Base-by-base conservation (phyloP, 1,140 invertebrate species). In the Aphis gossypii region DNA sequence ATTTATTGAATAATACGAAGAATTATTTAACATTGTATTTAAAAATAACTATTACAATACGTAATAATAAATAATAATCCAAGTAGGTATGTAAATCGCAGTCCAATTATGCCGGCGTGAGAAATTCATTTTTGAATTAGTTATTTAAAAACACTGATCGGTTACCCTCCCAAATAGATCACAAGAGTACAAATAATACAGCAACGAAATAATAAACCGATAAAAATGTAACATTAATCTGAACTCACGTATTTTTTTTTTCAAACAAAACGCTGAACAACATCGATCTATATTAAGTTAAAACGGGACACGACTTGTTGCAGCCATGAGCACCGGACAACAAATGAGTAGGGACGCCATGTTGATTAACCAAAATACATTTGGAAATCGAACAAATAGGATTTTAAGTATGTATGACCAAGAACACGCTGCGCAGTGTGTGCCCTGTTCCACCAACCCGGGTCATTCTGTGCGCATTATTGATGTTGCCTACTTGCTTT, bases 301-400 rank as follows among this genome's bases (percentile, higher is more conserved):
- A 0, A 48, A 46, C 14, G 7, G 6, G 2, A 88, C 2, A 30
- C 30, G 30, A 88, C 86, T 88, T 48, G 84, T 87, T 87, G 86
- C 86, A 41, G 44, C 20, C 14, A n/a, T 2, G 30, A 48, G 30
- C 18, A 48, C 14, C 30, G 23, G 30, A 88, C 46, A 41, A n/a
- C n/a, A 88, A 88, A 88, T 86, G 41, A 84, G 38, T 41, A 84
- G 44, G 46, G 86, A 35, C 86, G 86, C 86, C 86, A 48, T 88
- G n/a, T 48, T 88, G 44, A 21, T 88, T 88, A 88, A 51, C 86
- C 51, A 46, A 46, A 6, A 44, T 8, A 25, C 83, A 38, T 21
- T 7, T 21, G 14, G 20, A 20, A 25, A 41, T 25, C 20, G 38
- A 41, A 41, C 38, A 41, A 41, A 41, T 41, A 41, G 4, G 82